Evolutionary conservation across 2,113 vertebrate genomes (phyloP).

Genomic region (Acrocephalus kingi): DNA sequence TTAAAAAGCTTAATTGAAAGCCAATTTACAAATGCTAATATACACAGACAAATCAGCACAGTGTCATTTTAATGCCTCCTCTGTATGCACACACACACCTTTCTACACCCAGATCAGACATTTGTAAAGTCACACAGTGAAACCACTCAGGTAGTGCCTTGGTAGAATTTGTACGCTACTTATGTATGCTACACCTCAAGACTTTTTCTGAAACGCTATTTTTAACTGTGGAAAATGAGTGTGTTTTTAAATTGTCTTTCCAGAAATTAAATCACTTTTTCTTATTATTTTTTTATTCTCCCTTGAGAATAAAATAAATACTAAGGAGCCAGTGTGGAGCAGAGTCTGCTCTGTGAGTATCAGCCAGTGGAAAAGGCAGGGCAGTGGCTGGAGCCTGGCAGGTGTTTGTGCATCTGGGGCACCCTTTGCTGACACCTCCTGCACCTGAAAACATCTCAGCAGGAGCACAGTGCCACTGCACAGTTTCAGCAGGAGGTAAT

Average conservation of each 20-base stretch:
- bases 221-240: background rate
- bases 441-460: background rate
- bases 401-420: background rate
- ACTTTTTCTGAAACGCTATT: background rate
- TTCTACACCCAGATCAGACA: background rate
- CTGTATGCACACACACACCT: background rate
- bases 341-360: background rate
- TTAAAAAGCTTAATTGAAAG: background rate
- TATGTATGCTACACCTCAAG: background rate
- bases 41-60: background rate
- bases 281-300: background rate
- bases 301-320: background rate
- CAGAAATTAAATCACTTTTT: background rate
- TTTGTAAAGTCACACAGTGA: background rate
- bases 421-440: background rate
- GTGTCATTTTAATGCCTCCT: background rate
- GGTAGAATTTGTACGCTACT: background rate
- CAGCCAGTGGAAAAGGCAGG: background rate
- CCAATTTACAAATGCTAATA: accelerated
- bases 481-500: background rate
- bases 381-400: accelerated
- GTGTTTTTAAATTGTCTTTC: background rate
- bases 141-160: background rate
- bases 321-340: accelerated
- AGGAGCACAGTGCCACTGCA: background rate